Evolutionary conservation across 2,888 invertebrate genomes (phyloP), one percentile per base, ranked within the genome.

Genomic region (Nemapogon koenigi): DNA sequence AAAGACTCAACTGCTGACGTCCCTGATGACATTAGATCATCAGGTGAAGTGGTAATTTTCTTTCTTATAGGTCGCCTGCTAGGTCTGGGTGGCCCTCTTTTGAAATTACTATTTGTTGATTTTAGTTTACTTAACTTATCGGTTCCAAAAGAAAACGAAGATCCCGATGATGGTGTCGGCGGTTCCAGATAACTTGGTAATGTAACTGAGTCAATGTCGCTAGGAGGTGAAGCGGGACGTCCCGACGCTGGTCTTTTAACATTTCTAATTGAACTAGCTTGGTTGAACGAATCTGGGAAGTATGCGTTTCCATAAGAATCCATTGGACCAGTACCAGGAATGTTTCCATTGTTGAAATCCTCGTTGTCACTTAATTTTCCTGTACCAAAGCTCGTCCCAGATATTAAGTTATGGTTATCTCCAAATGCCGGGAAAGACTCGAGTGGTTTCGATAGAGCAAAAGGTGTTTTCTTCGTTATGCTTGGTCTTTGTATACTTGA

Each of bases 171-270:
- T 17, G 70, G 78, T 2, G 67, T 72, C 0, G 80, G 80, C 3
- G 80, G 80, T 49, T 80, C 80, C 41, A 80, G 55, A 42, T 63
- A 80, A 44, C 79, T 80, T 2, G 80, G 79, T 29, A 80, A 49
- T 1, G 75, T 72, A 3, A 59, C 57, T 2, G 64, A 58, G 42
- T 72, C 73, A 44, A 60, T 57, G 30, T 50, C 57, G 7, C 50
- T 42, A 3, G 50, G 46, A 22, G 47, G 45, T 7, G 52, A 31
- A 16, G 68, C 62, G 27, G 56, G 64, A 39, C 64, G 57, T 4
- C 53, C 47, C 22, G 57, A 45, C 6, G 52, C 45, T 14, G 71
- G 73, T 36, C 71, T 57, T 48, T 72, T 70, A 0, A 73, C 48
- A 41, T 69, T 73, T 46, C 75, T 61, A 6, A 75, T 46, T 3